Percentiles rank a stretch among this genome's conserved stretches.
These are phyloP conservation scores for Leptocoma aspasia DNA, from an alignment of 2,113 vertebrate species.

Conservation along the genomic window DNA sequence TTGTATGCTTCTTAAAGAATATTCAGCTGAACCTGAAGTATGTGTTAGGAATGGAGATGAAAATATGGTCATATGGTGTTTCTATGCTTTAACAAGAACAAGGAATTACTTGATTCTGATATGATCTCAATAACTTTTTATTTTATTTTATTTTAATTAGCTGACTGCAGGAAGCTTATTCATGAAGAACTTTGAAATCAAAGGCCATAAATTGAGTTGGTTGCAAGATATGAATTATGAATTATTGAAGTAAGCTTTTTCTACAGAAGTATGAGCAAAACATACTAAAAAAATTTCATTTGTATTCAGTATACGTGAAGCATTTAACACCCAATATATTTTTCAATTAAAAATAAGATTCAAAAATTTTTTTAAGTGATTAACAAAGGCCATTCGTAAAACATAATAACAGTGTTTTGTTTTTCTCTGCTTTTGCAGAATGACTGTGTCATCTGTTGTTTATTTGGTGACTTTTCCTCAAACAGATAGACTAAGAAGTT, in stretches of 20 bases:
- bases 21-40: background rate
- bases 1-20: background rate
- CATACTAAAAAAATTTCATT: background rate
- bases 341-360: background rate
- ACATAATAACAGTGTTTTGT: background rate
- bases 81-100: background rate
- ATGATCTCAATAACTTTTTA: background rate
- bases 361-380: background rate
- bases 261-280: background rate
- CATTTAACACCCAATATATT: background rate
- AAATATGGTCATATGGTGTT: background rate
- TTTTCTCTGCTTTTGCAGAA: background rate
- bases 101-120: background rate
- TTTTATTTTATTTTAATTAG: slow-evolving; percentile 21
- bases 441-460: background rate
- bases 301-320: background rate
- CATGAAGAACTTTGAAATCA: background rate
- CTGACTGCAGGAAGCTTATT: background rate
- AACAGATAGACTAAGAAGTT: background rate
- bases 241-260: background rate
- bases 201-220: background rate
- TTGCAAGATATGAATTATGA: background rate
- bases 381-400: background rate
- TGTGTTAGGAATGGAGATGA: background rate
- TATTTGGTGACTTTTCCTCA: background rate